Base-by-base conservation (phyloP, 2,113 vertebrate genomes). In the Callipepla squamata region DNA sequence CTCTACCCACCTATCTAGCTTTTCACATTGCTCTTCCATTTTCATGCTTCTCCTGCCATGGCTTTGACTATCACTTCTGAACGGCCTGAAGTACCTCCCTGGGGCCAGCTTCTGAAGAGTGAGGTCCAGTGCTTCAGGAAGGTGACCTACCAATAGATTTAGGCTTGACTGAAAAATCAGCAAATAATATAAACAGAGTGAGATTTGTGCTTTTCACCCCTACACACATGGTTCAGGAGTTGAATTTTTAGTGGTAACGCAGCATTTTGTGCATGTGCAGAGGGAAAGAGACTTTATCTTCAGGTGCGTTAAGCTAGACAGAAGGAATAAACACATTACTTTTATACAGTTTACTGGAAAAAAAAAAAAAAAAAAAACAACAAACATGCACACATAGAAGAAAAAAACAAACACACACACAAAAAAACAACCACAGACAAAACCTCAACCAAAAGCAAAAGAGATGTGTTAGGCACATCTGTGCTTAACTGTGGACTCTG, bases 1-100 rank as follows among this genome's bases (percentile, higher is more conserved):
- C 59, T 90, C 89, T 55, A 91, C 66, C 51, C 72, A 87, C 11
- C 58, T 61, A 72, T 84, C 72, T 80, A 2, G 0, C 58, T 93
- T 93, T 95, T 88, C 75, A 91, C 55, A 76, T 92, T 82, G 47
- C 16, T 90, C 68, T 94, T 95, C 87, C 85, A 87, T 87, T 93
- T 94, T 90, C 89, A 85, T 72, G 65, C 32, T 58, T 90, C 45
- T 36, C 81, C 87, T 91, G 51, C 67, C 80, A 55, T 79, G 72
- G 76, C 78, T 92, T 90, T 80, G 77, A 80, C 72, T 95, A 38
- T 92, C 87, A 73, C 89, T 84, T 85, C 63, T 79, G 85, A 93
- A 95, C 84, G 93, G 91, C 48, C 58, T 62, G 74, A 42, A 85
- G 50, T 6, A 6, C 47, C 72, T 76, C 93, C 83, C 83, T 87